These are phyloP conservation scores for Cydia strobilella DNA, from an alignment of 1,140 invertebrate genomes.

Conservation along the genomic window DNA sequence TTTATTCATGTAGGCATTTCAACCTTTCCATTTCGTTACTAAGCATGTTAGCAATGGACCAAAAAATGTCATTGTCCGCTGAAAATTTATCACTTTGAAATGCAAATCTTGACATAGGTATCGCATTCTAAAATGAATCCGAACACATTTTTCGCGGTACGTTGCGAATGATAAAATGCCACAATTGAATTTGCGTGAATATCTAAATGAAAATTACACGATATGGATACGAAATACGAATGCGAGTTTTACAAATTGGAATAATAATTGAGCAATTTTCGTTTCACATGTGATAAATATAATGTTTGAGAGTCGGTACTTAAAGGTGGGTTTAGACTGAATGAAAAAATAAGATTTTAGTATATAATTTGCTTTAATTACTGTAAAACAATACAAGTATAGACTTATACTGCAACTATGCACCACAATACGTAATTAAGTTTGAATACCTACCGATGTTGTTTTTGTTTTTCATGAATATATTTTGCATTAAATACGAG, in stretches of 20 bases:
- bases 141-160: slow-evolving; percentile 7
- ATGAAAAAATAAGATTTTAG: neutral
- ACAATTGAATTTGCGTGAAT: slow-evolving; percentile 30
- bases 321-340: neutral
- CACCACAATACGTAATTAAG: too few relatives aligned
- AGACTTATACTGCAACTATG: too few relatives aligned
- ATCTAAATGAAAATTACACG: slow-evolving; percentile 27
- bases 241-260: slow-evolving; percentile 10
- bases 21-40: neutral
- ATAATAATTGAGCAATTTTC: slow-evolving; percentile 13
- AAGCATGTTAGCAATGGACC: neutral
- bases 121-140: neutral
- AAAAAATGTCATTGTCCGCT: neutral
- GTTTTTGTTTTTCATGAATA: too few relatives aligned
- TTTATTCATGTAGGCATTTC: too few relatives aligned
- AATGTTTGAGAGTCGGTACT: neutral
- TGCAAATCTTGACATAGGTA: slow-evolving; percentile 16
- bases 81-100: slow-evolving; percentile 20
- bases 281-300: neutral
- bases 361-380: too few relatives aligned
- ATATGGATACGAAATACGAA: slow-evolving; percentile 18
- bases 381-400: too few relatives aligned
- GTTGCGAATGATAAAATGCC: slow-evolving; percentile 21
- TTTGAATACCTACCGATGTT: too few relatives aligned
- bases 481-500: too few relatives aligned